Conservation (phyloP, 2,888 invertebrate genomes). For the Flexamia atlantica region DNA sequence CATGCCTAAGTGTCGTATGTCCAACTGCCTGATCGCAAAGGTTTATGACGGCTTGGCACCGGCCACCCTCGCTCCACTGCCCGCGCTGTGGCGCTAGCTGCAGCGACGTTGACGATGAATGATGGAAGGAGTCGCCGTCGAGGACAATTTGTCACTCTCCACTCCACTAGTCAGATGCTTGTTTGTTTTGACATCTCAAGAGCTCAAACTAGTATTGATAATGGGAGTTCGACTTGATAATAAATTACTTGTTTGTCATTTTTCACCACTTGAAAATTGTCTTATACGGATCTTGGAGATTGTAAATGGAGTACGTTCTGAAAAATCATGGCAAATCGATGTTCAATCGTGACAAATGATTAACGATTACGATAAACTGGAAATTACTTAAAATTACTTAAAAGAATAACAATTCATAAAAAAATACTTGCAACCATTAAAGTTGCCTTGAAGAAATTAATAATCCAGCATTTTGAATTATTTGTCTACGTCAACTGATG, state of each 20-base stretch:
- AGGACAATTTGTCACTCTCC: conserved; percentile 8
- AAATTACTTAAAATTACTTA: no score
- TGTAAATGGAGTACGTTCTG: not conserved
- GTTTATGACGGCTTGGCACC: no score
- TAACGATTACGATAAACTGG: no score
- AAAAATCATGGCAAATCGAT: not conserved
- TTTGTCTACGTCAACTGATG: no score
- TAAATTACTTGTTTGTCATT: conserved; percentile 24
- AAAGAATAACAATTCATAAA: no score
- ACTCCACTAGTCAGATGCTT: not conserved
- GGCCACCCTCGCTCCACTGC: not conserved
- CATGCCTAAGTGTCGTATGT: no score
- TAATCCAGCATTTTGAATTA: no score
- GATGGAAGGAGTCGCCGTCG: conserved; percentile 2
- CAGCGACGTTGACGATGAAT: not conserved
- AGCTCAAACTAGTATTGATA: conserved; percentile 36
- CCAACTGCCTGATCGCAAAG: no score
- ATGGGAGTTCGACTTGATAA: conserved; percentile 15
- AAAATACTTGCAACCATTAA: no score
- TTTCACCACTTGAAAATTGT: conserved; percentile 15
- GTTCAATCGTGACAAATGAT: no score
- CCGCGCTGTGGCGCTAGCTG: not conserved
- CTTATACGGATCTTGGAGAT: not conserved
- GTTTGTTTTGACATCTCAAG: conserved; percentile 41
- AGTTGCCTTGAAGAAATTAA: no score